A percentile compares a stretch with the other conserved stretches of the same genome.
phyloP scores from a whole-genome alignment of 2,797 vertebrate species.

The Anguilla pacifica region DNA sequence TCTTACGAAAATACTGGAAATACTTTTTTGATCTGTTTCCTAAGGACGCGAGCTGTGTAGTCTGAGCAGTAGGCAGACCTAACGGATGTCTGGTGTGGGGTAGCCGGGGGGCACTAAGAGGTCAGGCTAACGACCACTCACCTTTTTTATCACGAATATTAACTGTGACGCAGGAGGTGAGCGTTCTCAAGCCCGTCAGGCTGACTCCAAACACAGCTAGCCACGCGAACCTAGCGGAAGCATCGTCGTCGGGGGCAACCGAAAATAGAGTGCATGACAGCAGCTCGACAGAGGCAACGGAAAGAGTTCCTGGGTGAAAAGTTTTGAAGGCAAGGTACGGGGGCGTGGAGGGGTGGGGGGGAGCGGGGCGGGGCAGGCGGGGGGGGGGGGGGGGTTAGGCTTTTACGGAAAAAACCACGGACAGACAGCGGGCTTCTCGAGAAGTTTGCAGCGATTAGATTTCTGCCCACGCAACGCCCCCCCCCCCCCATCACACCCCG shows the following conservation, averaged over 20 bases:
- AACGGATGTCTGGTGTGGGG: background rate
- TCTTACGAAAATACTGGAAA: background rate
- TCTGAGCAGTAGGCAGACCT: background rate
- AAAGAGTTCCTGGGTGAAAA: background rate
- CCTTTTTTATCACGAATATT: background rate
- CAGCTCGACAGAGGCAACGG: background rate
- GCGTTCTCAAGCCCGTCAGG: background rate
- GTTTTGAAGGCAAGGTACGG: background rate
- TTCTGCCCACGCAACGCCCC: conserved; percentile 72
- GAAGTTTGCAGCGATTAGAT: conserved; percentile 8
- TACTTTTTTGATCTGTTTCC: background rate
- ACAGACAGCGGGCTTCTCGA: background rate
- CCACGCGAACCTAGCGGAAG: background rate
- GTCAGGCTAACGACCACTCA: background rate
- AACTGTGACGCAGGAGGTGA: background rate
- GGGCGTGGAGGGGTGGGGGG: too few species aligned
- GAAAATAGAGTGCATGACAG: background rate
- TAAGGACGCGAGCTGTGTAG: background rate
- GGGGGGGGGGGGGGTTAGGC: background rate
- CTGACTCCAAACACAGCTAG: background rate
- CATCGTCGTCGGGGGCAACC: background rate
- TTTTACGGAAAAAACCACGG: background rate
- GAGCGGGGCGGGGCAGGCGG: too few species aligned
- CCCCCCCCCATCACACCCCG: conserved; percentile 41
- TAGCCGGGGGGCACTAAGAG: background rate